phyloP scores from a whole-genome alignment of 2,113 vertebrate species.

The Callopanchax toddi region DNA sequence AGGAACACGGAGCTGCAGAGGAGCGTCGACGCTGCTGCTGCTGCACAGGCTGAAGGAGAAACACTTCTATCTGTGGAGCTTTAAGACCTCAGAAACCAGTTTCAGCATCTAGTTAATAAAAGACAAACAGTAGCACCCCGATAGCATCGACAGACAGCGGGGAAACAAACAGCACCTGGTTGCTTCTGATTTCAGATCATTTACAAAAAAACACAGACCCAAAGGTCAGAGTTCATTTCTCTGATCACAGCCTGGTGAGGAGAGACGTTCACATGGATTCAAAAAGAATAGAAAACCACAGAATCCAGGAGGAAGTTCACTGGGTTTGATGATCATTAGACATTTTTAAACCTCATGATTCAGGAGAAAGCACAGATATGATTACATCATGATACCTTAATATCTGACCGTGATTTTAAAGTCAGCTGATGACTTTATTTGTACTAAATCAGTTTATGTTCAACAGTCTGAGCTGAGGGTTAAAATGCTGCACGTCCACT shows the following conservation, averaged over 20 bases:
- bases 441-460: no score
- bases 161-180: conserved; percentile 1
- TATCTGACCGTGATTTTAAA: not conserved
- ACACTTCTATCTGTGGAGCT: not conserved
- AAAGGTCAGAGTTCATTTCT: not conserved
- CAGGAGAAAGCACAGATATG: no score
- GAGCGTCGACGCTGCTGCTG: not conserved
- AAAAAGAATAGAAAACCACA: not conserved
- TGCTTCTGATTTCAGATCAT: conserved; percentile 1
- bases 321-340: not conserved
- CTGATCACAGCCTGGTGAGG: not conserved
- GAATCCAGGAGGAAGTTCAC: not conserved
- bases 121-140: not conserved
- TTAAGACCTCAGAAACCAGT: conserved; percentile 7
- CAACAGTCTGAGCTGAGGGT: not conserved
- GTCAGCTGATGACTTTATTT: not conserved
- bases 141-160: conserved; percentile 2
- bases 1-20: not conserved
- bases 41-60: not conserved
- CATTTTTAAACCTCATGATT: not conserved
- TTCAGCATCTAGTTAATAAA: conserved; percentile 11
- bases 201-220: conserved; percentile 9
- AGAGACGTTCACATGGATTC: not conserved
- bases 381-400: no score
- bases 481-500: not conserved